Evolutionary conservation across 2,797 vertebrate genomes (phyloP), one percentile per base, ranked within the genome.

Genomic region (Sparidentex hasta): DNA sequence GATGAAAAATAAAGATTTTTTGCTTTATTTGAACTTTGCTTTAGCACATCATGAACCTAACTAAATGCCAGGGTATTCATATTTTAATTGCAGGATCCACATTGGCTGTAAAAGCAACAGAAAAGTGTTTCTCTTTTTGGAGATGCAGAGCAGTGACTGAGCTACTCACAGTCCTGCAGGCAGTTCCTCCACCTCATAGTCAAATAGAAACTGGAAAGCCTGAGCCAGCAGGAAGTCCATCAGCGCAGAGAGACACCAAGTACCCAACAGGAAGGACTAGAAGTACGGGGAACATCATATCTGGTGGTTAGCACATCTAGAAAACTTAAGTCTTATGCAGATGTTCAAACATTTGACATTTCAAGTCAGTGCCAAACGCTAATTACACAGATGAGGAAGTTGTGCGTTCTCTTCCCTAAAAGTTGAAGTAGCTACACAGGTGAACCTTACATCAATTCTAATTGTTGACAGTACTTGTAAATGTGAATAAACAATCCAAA

Each of bases 131-230:
- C 7, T 13, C 5, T 61, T 44, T 29, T 74, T 18, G 57, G 27
- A 69, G 17, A 9, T 12, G 18, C 11, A 59, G 67, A 11, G 59
- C 12, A 12, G 65, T 11, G 23, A 51, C 20, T 14, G 8, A 21
- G 38, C 17, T 66, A 98, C 98, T 98, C 95, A 99, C 98, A 97
- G 95, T 91, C 98, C 98, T 63, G 98, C 96, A 82, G 98, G 97
- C 87, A 99, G 95, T 81, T 95, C 95, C 86, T 93, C 96, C 82
- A 98, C 95, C 78, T 96, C 92, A 72, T 97, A 91, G 52, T 96
- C 95, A 91, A 97, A 96, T 18, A 96, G 73, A 88, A 94, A 94
- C 69, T 94, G 91, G 81, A 97, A 68, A 1, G 91, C 88, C 92
- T 97, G 95, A 46, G 95, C 95, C 57, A 99, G 91, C 76, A 99